phyloP scores from a whole-genome alignment of 2,888 invertebrate species.

The Baccha elongata region DNA sequence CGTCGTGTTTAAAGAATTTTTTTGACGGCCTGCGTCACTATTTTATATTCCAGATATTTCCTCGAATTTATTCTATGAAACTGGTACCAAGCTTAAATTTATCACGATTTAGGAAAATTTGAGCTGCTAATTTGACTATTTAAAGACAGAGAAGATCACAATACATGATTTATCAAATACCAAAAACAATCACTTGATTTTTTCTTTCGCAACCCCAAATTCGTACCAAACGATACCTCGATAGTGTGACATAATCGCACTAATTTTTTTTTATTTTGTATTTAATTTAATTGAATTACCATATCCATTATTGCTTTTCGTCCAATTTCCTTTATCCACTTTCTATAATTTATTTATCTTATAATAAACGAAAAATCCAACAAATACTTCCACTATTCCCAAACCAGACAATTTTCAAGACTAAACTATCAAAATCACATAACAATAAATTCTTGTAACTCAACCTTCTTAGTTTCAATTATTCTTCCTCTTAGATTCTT shows the following conservation, averaged over 20 bases:
- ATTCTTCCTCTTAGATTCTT: slow-evolving; percentile 27
- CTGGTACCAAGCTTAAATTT: too few species aligned
- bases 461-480: slow-evolving; percentile 22
- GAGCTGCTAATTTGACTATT: too few species aligned
- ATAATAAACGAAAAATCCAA: slow-evolving; percentile 24
- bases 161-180: slow-evolving; percentile 5
- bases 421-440: slow-evolving; percentile 39
- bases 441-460: slow-evolving; percentile 38
- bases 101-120: too few species aligned
- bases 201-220: background rate
- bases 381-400: slow-evolving; percentile 12
- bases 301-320: slow-evolving; percentile 41
- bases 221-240: too few species aligned
- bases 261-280: background rate
- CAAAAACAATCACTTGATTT: background rate
- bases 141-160: too few species aligned
- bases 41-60: too few species aligned
- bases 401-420: slow-evolving; percentile 28
- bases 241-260: background rate
- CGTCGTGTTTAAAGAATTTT: too few species aligned
- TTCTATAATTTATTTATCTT: slow-evolving; percentile 1
- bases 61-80: too few species aligned
- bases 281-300: slow-evolving; percentile 26
- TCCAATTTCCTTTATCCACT: slow-evolving; percentile 1
- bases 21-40: too few species aligned